Conservation (phyloP, 2,888 invertebrate species). For the Drosophila setosimentum region DNA sequence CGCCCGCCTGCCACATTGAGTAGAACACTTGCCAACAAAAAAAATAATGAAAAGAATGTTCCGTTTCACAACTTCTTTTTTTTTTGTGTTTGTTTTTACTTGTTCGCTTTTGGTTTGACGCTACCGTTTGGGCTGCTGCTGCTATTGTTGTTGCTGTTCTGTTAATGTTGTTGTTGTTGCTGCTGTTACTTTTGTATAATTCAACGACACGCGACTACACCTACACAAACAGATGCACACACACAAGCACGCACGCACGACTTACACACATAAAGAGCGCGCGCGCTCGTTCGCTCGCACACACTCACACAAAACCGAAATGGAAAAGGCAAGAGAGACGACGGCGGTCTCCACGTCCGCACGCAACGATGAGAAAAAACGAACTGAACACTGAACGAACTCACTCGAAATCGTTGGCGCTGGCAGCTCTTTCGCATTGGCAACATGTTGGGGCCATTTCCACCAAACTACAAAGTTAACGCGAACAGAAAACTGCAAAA, state of each 20-base stretch:
- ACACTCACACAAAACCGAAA: constrained; percentile 38
- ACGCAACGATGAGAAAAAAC: constrained; percentile 55
- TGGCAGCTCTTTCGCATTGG: constrained; percentile 51
- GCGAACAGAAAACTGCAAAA: not conserved
- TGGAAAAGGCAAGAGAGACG: constrained; percentile 42
- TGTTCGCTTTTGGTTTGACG: constrained; percentile 50
- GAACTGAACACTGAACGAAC: constrained; percentile 49
- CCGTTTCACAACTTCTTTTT: constrained; percentile 53
- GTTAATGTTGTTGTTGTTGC: constrained; percentile 35
- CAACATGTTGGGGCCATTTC: constrained; percentile 52
- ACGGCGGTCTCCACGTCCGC: constrained; percentile 50
- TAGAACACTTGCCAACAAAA: constrained; percentile 60
- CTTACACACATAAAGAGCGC: constrained; percentile 26
- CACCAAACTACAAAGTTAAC: constrained; percentile 10
- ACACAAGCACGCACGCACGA: constrained; percentile 10
- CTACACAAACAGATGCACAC: constrained; percentile 16
- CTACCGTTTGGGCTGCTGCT: constrained; percentile 59
- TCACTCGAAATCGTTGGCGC: constrained; percentile 31
- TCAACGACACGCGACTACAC: constrained; percentile 61
- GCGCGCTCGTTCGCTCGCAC: constrained; percentile 31
- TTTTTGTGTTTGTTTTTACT: constrained; percentile 37
- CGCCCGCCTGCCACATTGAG: constrained; percentile 60
- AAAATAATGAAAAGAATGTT: constrained; percentile 36
- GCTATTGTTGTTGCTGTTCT: constrained; percentile 49
- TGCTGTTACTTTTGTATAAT: constrained; percentile 43